Base-by-base conservation (phyloP, 2,888 invertebrate species). In the Orchesella flavescens region DNA sequence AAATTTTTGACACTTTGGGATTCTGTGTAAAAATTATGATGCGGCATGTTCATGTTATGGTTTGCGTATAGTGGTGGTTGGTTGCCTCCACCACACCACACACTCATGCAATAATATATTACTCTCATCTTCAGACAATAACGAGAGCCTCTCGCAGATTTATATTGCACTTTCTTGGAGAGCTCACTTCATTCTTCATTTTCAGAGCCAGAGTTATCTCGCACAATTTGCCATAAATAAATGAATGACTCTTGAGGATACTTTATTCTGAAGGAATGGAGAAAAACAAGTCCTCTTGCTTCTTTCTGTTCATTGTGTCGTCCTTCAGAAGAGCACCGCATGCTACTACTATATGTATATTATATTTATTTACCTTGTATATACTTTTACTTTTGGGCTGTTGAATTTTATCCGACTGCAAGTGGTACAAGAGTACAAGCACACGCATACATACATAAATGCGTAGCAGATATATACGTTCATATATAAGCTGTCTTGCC, bases 201-300 rank as follows among this genome's bases (percentile, higher is more conserved):
- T 74, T 81, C 57, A 53, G 57, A 34, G 17, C 1, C 4, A 68
- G 63, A 81, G 74, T 81, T 81, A 81, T 81, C 81, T 81, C 81
- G 74, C 74, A 75, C 81, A 81, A 81, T 81, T 81, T 81, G 81
- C 81, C 81, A 81, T 81, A 81, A 81, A 81, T 81, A 81, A 81
- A 81, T 81, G 81, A 81, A 81, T 81, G 81, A 75, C 81, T 81
- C 81, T 81, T 75, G 81, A 81, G 81, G 75, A 81, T 81, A 81
- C 74, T 81, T 81, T 81, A 81, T 75, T 61, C 81, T 81, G 13
- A 81, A 81, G 81, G 69, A 81, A 81, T 69, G 75, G 81, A 69
- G 81, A 75, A 80, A 81, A 81, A 81, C 81, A 74, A 74, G 81
- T 81, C 81, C 74, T 73, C 46, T 46, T 73, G 46, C 21, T 61